These are phyloP conservation scores for Psilopsiagon aurifrons DNA, from an alignment of 2,113 vertebrate species.

Conservation along the genomic window DNA sequence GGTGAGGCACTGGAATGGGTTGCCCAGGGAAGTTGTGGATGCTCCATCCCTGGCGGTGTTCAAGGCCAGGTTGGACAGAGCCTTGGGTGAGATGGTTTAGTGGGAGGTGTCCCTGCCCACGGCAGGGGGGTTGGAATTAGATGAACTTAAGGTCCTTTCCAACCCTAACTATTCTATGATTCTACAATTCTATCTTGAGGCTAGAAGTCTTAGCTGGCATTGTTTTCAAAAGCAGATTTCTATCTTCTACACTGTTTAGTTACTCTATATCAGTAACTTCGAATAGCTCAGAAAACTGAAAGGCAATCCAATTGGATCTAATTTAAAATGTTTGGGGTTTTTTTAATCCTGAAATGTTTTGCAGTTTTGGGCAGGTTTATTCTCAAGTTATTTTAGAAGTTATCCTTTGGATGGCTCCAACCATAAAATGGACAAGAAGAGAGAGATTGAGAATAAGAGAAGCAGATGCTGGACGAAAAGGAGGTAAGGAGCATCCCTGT, in stretches of 20 bases:
- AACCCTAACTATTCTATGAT: too few relatives aligned
- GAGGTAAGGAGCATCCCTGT: neutral
- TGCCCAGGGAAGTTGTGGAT: too few relatives aligned
- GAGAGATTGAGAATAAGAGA: neutral
- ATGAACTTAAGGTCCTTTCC: too few relatives aligned
- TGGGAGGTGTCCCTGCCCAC: too few relatives aligned
- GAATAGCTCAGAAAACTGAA: neutral
- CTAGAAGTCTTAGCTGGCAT: neutral
- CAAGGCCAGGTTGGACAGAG: too few relatives aligned
- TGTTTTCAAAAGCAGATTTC: conserved; percentile 21
- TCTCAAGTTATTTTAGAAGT: neutral
- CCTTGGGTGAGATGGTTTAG: too few relatives aligned
- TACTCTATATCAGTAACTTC: neutral
- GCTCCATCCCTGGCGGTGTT: too few relatives aligned
- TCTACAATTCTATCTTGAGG: too few relatives aligned
- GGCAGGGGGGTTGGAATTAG: too few relatives aligned
- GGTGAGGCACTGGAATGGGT: too few relatives aligned
- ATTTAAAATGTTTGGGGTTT: neutral
- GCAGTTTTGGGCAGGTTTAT: neutral
- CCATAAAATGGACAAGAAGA: neutral
- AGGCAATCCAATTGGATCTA: neutral
- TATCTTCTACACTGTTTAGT: neutral
- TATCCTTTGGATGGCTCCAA: neutral
- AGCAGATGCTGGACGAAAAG: neutral
- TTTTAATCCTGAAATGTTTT: neutral